phyloP scores from a whole-genome alignment of 2,797 vertebrate species.

The Phrynocephalus forsythii region DNA sequence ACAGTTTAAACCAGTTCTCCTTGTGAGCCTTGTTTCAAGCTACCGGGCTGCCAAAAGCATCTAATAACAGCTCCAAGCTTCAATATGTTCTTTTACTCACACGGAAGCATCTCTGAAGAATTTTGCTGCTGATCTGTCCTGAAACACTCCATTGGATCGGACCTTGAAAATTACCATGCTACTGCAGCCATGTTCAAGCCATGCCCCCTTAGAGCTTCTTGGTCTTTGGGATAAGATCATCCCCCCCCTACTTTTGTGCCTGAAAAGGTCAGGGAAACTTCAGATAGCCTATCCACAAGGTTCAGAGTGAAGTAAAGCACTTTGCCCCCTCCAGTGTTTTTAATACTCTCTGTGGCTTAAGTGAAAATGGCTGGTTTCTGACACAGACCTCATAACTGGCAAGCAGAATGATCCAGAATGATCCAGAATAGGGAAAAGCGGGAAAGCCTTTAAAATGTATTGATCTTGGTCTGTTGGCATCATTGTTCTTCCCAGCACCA shows the following conservation, averaged over 20 bases:
- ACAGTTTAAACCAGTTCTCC: too few species aligned
- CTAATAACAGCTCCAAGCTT: too few species aligned
- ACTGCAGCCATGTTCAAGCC: too few species aligned
- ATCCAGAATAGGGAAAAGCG: not conserved
- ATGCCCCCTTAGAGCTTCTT: too few species aligned
- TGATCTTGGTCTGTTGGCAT: conserved; percentile 12
- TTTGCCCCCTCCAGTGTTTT: not conserved
- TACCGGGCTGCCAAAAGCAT: too few species aligned
- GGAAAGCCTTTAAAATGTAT: conserved; percentile 11
- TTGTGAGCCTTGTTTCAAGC: too few species aligned
- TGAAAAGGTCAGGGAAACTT: conserved; percentile 42
- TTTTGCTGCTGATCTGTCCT: too few species aligned
- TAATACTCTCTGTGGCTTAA: not conserved
- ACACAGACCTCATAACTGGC: not conserved
- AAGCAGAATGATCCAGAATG: conserved; percentile 22
- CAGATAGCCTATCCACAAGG: not conserved
- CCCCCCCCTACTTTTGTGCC: conserved; percentile 18
- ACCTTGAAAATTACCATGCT: too few species aligned
- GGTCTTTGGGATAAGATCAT: not conserved
- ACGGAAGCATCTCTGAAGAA: too few species aligned
- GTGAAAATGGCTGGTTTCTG: not conserved
- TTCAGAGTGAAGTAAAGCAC: conserved; percentile 14
- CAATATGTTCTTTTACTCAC: too few species aligned
- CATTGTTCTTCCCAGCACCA: not conserved
- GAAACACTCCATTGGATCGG: too few species aligned